Base-by-base conservation (phyloP, 2,888 invertebrate genomes). In the Parnassius orleans region DNA sequence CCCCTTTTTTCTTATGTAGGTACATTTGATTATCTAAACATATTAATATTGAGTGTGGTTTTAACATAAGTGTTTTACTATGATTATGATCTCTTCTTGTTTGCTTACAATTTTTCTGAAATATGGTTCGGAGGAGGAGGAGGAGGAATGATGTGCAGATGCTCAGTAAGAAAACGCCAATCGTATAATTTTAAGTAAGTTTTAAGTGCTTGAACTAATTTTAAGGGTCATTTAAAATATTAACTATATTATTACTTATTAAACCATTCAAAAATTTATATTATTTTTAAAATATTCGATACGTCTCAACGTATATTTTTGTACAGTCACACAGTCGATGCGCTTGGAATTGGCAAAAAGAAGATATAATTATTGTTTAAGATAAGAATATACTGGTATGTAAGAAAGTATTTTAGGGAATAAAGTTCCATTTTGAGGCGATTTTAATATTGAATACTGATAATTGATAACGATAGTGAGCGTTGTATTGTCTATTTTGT, bases 91-190 rank as follows among this genome's bases (percentile, higher is more conserved):
- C 87, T 86, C 89, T 81, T 71, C 74, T 73, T 76, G 86, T 90
- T 90, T 86, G 79, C 78, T 90, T 90, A 89, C 91, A 90, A 88
- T 90, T 87, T 85, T 80, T 77, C 86, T 87, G 90, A 77, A 90
- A 89, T 86, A 84, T 72, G 84, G 83, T 74, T 75, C 59, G 80
- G n/a, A 42, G 53, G 24, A 41, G 14, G 68, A 41, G 14, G 68
- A 67, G 68, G 70, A 66, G 66, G 47, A 56, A 60, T 33, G 56
- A 51, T 46, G 63, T 48, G 56, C 10, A 15, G 24, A 60, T 44
- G 63, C 63, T 64, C 63, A 64, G 68, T 67, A 75, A 72, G 72
- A 73, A 77, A 85, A 88, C 85, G 86, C 87, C 86, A 89, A 86
- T 85, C 81, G 78, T 75, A 76, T 83, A 86, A 77, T 78, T 78